These are phyloP conservation scores for Trichechus manatus DNA, from an alignment of 2,113 vertebrate genomes.

Conservation along the genomic window DNA sequence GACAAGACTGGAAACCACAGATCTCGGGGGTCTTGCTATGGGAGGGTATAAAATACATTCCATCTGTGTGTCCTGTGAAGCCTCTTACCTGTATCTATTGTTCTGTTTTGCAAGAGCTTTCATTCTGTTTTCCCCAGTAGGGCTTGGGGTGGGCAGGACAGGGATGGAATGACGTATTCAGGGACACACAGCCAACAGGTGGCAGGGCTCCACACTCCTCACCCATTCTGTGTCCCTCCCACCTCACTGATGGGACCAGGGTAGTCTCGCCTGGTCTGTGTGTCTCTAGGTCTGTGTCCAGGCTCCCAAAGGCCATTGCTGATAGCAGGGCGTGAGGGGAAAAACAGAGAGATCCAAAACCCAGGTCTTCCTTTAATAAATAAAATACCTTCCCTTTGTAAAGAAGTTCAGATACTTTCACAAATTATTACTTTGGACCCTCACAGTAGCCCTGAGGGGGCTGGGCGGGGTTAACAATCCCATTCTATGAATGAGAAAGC, in stretches of 20 bases:
- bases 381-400: not conserved
- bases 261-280: not conserved
- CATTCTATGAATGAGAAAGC: no score
- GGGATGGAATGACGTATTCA: not conserved
- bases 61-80: not conserved
- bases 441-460: not conserved
- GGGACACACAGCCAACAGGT: not conserved
- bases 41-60: not conserved
- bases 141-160: not conserved
- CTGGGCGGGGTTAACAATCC: not conserved
- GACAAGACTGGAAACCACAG: not conserved
- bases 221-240: not conserved
- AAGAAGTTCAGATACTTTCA: not conserved
- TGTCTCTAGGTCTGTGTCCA: not conserved
- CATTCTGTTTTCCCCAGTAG: not conserved
- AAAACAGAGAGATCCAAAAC: not conserved
- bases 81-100: not conserved
- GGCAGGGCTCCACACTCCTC: not conserved
- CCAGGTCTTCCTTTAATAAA: not conserved
- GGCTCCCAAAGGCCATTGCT: not conserved
- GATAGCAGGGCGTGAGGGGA: not conserved
- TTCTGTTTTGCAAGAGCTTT: slow-evolving; percentile 1
- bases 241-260: not conserved
- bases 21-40: not conserved
- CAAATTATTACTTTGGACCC: not conserved